These are phyloP conservation scores for Nomada ruficornis DNA, from an alignment of 2,888 invertebrate species.

Conservation along the genomic window DNA sequence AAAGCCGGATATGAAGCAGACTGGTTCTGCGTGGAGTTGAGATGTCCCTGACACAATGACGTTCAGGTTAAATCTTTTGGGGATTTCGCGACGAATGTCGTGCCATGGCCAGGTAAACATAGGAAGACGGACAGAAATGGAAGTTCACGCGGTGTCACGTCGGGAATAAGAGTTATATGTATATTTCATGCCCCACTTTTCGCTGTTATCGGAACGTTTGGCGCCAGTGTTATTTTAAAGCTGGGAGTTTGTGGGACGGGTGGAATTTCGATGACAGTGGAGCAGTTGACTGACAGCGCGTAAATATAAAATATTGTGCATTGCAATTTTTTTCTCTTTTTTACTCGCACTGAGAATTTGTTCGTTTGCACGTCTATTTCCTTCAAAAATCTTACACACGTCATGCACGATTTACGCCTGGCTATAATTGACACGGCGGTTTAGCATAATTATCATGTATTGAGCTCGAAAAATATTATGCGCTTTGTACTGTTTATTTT, in stretches of 20 bases:
- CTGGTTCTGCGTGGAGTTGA: slow-evolving; percentile 62
- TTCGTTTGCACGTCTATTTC: not conserved
- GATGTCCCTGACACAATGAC: slow-evolving; percentile 71
- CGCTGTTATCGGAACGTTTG: not conserved
- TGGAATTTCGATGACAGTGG: not conserved
- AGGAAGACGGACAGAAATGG: slow-evolving; percentile 1
- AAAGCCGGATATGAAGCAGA: slow-evolving; percentile 41
- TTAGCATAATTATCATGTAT: slow-evolving; percentile 25
- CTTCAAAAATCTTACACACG: not conserved
- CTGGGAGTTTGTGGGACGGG: not conserved
- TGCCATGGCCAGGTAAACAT: slow-evolving; percentile 1
- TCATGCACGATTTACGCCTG: slow-evolving; percentile 17
- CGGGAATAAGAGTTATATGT: not conserved
- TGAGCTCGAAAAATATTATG: not conserved
- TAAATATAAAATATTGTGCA: not conserved
- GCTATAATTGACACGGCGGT: slow-evolving; percentile 7
- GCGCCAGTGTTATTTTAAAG: not conserved
- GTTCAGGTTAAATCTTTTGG: slow-evolving; percentile 24
- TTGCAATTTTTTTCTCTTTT: not conserved
- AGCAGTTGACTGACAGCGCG: not conserved
- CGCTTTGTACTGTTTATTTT: not conserved
- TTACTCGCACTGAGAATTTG: not conserved
- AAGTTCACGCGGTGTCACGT: not conserved
- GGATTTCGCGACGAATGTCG: not conserved
- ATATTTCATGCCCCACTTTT: not conserved